A percentile compares a stretch with the other conserved stretches of the same genome.
These are phyloP conservation scores for Penaeus vannamei DNA, from an alignment of 1,140 invertebrate species.

Conservation along the genomic window DNA sequence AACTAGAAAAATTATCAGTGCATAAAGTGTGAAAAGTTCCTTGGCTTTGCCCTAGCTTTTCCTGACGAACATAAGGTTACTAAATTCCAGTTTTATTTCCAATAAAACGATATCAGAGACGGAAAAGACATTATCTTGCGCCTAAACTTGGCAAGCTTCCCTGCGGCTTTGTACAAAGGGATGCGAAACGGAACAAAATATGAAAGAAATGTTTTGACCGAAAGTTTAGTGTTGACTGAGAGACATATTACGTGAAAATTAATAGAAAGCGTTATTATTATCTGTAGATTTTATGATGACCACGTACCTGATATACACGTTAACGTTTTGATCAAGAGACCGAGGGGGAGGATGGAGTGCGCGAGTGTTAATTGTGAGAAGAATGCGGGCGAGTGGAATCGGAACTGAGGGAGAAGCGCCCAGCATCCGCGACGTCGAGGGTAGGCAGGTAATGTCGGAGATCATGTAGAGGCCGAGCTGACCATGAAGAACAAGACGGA, in stretches of 20 bases:
- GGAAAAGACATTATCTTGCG: background rate
- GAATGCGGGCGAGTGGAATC: background rate
- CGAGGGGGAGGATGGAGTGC: background rate
- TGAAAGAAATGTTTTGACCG: conserved; percentile 63
- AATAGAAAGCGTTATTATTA: background rate
- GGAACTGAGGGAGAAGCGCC: background rate
- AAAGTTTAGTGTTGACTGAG: background rate
- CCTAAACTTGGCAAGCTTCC: conserved; percentile 44
- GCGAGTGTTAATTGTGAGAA: background rate
- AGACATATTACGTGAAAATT: background rate
- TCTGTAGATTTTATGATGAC: conserved; percentile 14
- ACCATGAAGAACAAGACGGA: conserved; percentile 64
- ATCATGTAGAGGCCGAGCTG: background rate
- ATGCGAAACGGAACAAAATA: conserved; percentile 61
- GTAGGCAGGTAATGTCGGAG: background rate
- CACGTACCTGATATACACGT: background rate
- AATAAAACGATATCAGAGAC: background rate
- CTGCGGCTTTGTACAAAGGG: conserved; percentile 44
- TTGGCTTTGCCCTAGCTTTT: conserved; percentile 23
- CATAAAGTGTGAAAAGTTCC: conserved; percentile 62
- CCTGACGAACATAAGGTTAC: background rate
- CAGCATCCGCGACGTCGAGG: conserved; percentile 41
- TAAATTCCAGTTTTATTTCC: too few species aligned
- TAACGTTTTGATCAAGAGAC: background rate
- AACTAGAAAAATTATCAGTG: conserved; percentile 64